Base-by-base conservation (phyloP, 1,140 invertebrate genomes). In the Psix sp. region DNA sequence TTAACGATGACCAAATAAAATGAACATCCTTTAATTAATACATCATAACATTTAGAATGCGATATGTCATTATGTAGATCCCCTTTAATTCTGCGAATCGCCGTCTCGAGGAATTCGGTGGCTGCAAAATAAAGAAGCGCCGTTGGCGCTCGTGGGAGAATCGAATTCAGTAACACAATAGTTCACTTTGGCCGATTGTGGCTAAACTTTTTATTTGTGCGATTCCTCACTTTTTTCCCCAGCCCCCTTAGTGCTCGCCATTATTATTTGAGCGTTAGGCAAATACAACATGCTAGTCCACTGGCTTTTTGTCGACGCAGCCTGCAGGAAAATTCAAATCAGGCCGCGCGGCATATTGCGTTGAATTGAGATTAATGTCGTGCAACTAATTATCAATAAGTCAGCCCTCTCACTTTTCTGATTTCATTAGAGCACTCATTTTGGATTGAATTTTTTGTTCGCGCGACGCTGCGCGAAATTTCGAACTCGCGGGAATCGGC, bases 351-450 rank as follows among this genome's bases (percentile, higher is more conserved):
- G 81, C 84, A 85, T 84, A 85, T 86, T 86, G 84, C 79, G 81
- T 77, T 86, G 80, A 86, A 85, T 85, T 77, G 82, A 85, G 84
- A 85, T 86, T 86, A 85, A 86, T 85, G 81, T 79, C 80, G 78
- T 77, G 76, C 76, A 80, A 83, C 81, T 86, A 86, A 86, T 85
- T 85, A 85, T 83, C 77, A 74, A 76, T 52, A 73, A 70, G 52
- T 72, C 62, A 48, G 40, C 49, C 39, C 43, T 60, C 43, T 66
- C 46, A 17, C 31, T 68, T 33, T 48, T 49, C 51, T 57, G 6
- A 15, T 26, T 39, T 35, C 6, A 16, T 35, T 33, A n/a, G 0
- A n/a, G n/a, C n/a, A n/a, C n/a, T n/a, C n/a, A n/a, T n/a, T n/a
- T n/a, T n/a, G n/a, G n/a, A n/a, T n/a, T n/a, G n/a, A n/a, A n/a